Conservation (phyloP, 2,797 vertebrate genomes). For the Liasis olivaceus region DNA sequence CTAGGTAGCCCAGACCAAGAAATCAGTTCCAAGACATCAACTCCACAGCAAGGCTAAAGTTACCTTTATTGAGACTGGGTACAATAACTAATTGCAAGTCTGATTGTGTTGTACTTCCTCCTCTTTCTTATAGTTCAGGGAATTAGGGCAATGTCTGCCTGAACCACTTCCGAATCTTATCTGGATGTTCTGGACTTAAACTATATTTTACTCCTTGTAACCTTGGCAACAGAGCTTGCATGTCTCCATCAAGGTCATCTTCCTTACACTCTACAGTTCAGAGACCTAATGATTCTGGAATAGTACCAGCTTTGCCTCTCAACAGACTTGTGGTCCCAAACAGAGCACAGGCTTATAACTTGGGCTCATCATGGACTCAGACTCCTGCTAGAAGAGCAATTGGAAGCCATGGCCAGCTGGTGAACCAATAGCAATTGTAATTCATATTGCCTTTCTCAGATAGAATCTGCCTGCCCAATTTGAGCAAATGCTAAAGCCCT, state of each 20-base stretch:
- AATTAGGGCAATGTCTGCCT: neutral
- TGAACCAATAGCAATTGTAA: too few species aligned
- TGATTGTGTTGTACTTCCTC: neutral
- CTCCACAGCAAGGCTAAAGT: neutral
- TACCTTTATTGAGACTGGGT: neutral
- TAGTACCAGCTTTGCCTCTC: neutral
- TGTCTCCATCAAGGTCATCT: neutral
- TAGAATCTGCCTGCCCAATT: neutral
- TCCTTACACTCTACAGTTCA: neutral
- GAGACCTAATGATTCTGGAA: neutral
- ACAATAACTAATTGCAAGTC: neutral
- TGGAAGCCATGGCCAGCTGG: neutral
- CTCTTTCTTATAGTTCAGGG: neutral
- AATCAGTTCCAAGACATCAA: neutral
- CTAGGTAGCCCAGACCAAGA: neutral
- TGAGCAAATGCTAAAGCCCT: neutral
- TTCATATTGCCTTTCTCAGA: neutral
- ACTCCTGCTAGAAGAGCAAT: neutral
- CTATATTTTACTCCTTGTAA: neutral
- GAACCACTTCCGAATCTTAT: neutral
- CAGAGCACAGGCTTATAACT: neutral
- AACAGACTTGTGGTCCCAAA: neutral
- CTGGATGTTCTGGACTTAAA: neutral
- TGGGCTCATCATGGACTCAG: neutral
- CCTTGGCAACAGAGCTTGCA: neutral